Evolutionary conservation across 2,113 vertebrate genomes (phyloP).

Genomic region (Gopherus flavomarginatus): DNA sequence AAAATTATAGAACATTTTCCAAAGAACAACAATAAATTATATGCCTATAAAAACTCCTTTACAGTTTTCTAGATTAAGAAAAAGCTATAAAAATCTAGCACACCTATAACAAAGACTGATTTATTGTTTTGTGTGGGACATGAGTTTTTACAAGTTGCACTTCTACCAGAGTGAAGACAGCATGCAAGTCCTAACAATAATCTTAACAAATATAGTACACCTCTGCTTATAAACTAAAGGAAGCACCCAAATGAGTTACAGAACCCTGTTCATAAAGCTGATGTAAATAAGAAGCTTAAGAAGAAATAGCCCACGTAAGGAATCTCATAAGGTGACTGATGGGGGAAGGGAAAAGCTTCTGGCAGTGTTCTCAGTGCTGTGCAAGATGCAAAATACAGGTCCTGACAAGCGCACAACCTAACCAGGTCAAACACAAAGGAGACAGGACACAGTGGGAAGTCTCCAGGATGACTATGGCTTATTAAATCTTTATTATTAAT

Average conservation of each 20-base stretch:
- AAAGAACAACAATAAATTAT: not conserved
- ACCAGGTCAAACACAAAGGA: not conserved
- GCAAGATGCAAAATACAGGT: not conserved
- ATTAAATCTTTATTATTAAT: not conserved
- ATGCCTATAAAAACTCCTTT: not conserved
- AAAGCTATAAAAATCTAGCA: constrained; percentile 9
- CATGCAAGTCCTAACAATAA: not conserved
- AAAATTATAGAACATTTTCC: constrained; percentile 21
- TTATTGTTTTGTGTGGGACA: constrained; percentile 7
- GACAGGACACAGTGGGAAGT: not conserved
- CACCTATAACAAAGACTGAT: not conserved
- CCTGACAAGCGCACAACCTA: not conserved
- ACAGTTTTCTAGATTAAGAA: constrained; percentile 17
- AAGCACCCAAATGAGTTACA: not conserved
- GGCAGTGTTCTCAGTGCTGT: not conserved
- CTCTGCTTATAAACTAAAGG: not conserved
- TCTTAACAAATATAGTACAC: not conserved
- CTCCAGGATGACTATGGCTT: rapidly evolving
- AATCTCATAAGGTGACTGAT: not conserved
- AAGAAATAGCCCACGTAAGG: not conserved
- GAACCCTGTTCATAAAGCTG: not conserved
- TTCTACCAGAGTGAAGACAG: not conserved
- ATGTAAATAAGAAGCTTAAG: not conserved
- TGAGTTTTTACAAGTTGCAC: not conserved
- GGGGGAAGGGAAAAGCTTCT: not conserved